Conservation (phyloP, 2,888 invertebrate species). For the Lumbricus terrestris region DNA sequence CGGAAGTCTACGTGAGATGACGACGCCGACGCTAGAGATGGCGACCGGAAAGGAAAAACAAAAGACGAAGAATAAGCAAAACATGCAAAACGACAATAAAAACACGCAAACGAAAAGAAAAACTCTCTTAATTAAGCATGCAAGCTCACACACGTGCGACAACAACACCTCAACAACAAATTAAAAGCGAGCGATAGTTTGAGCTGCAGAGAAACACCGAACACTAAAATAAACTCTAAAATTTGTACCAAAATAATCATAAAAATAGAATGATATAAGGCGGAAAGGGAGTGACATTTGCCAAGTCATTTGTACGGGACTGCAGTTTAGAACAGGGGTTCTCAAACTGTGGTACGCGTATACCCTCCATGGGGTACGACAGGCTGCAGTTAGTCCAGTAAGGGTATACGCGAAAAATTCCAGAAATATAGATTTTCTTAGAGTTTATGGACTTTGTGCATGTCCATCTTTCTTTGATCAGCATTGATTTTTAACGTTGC, state of each 20-base stretch:
- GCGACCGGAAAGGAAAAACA: not conserved
- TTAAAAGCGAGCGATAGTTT: not conserved
- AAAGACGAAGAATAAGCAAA: not conserved
- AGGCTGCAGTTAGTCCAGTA: too few species aligned
- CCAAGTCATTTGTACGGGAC: too few species aligned
- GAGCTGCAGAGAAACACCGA: not conserved
- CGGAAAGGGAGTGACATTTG: not conserved
- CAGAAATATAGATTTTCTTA: too few species aligned
- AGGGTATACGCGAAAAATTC: too few species aligned
- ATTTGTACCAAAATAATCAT: not conserved
- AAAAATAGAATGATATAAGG: not conserved
- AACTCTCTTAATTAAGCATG: not conserved
- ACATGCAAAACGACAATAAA: not conserved
- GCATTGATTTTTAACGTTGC: too few species aligned
- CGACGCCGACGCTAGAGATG: not conserved
- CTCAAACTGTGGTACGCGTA: too few species aligned
- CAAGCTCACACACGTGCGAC: not conserved
- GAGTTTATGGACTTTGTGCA: too few species aligned
- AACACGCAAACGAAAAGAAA: not conserved
- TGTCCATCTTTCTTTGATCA: too few species aligned
- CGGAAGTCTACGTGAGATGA: not conserved
- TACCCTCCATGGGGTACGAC: too few species aligned
- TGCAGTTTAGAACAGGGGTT: too few species aligned
- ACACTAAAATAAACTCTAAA: not conserved
- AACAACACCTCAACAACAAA: not conserved